Base-by-base conservation (phyloP, 2,888 invertebrate species). In the Heliconius aoede region DNA sequence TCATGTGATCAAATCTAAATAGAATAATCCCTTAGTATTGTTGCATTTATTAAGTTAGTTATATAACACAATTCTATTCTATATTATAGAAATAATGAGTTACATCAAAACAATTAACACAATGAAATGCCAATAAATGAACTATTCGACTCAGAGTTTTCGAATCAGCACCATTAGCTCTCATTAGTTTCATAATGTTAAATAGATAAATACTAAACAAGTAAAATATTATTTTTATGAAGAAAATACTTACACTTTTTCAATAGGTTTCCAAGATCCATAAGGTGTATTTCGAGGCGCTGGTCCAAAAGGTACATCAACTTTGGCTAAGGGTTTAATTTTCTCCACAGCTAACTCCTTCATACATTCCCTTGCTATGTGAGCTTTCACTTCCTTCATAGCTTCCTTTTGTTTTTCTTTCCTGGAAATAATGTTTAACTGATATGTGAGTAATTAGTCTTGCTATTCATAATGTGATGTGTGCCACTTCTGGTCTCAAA, bases 251-350 rank as follows among this genome's bases (percentile, higher is more conserved):
- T 93, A 97, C 96, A 93, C 93, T 81, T 93, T 91, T 78, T 95
- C 94, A 11, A 97, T 95, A 9, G 96, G 94, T 83, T 95, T 95
- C 97, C 97, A 98, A n/a, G 95, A 92, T 9, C 97, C 97, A 84
- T 97, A 97, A 1, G 97, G 97, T 80, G 96, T 95, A 1, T 94
- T 94, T 78, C 95, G 95, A 1, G 96, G 95, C 28, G 86, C 84
- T 2, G 96, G 96, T 62, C 96, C 95, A 72, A 86, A 90, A 8
- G 74, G 51, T 51, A 84, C 82, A 21, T 80, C 72, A 55, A 80
- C 81, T 55, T 69, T 55, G 1, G 81, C 62, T 0, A 81, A 69
- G 0, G 86, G 82, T 7, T 85, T 85, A 4, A 86, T 83, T 91
- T 86, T 95, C 83, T 79, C 94, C 87, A 85, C 94, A 80, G 84